These are phyloP conservation scores for Thunnus albacares DNA, from an alignment of 2,797 vertebrate species.

Conservation along the genomic window DNA sequence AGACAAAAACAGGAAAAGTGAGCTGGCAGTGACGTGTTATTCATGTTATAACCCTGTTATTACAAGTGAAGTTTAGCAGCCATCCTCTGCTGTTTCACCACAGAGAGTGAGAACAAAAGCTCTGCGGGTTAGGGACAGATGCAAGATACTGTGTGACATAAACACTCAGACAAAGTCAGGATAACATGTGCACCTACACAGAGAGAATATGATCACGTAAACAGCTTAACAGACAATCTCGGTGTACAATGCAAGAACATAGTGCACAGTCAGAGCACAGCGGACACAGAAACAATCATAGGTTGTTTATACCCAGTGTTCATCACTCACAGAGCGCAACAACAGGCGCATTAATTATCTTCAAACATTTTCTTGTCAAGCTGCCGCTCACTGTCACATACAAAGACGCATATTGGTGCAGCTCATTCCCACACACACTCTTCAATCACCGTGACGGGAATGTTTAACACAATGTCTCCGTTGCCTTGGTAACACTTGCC, in stretches of 20 bases:
- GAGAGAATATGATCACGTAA: slow-evolving; percentile 29
- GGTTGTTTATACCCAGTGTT: background rate
- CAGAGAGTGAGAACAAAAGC: slow-evolving; percentile 39
- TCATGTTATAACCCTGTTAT: slow-evolving; percentile 53
- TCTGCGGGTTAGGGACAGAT: background rate
- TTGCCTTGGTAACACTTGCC: slow-evolving; percentile 68
- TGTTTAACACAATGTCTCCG: slow-evolving; percentile 67
- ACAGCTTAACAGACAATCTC: slow-evolving; percentile 25
- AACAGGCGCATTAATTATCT: slow-evolving; percentile 38
- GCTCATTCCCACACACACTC: slow-evolving; percentile 59
- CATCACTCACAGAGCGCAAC: slow-evolving; percentile 23
- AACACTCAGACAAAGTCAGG: slow-evolving; percentile 12
- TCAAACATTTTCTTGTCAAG: slow-evolving; percentile 38
- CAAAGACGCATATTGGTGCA: slow-evolving; percentile 40
- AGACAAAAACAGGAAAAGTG: slow-evolving; percentile 80
- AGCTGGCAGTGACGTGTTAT: slow-evolving; percentile 50
- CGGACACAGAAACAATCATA: slow-evolving; percentile 12
- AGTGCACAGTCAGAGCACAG: slow-evolving; percentile 22
- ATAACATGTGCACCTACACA: slow-evolving; percentile 17
- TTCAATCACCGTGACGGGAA: slow-evolving; percentile 69
- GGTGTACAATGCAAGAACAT: slow-evolving; percentile 22
- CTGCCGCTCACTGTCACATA: slow-evolving; percentile 42
- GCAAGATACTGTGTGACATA: slow-evolving; percentile 3
- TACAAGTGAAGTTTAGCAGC: slow-evolving; percentile 25
- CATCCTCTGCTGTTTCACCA: background rate